Base-by-base conservation (phyloP, 53 echinoderm and acorn worm genomes). In the Hippasteria phrygiana region DNA sequence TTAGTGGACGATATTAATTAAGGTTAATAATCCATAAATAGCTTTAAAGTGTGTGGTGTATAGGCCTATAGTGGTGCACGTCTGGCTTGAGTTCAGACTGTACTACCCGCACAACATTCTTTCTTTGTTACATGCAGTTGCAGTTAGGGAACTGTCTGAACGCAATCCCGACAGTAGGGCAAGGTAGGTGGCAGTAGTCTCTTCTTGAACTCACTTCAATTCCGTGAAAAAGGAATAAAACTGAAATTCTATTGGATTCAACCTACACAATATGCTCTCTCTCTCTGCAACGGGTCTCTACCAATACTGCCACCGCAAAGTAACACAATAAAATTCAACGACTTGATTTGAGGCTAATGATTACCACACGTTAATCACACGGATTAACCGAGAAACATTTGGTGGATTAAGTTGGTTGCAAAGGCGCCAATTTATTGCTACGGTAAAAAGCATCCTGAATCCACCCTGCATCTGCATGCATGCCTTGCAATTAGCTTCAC, bases 361-460 rank as follows among this genome's bases (percentile, higher is more conserved):
- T 17, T 33, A 50, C 34, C 78, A 59, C 59, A 79, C 24, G 79
- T 79, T 79, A 79, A 79, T 79, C 79, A 79, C 56, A 79, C 78
- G 34, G 22, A 14, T 12, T 8, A n/a, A n/a, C 18, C 18, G 7
- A 22, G 20, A 17, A 18, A 59, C 22, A 59, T 9, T 59, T 9
- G 26, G 2, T 59, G 26, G 59, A n/a, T 59, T 67, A 18, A 14
- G 35, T 10, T 10, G 18, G 17, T 35, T 1, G 31, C 1, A 12
- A 33, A 5, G 26, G 59, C 2, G 59, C 22, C 26, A 22, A 22
- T 4, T 18, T n/a, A 26, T 3, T 59, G 59, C 26, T n/a, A n/a
- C n/a, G n/a, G n/a, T n/a, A n/a, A n/a, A n/a, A n/a, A n/a, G n/a
- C n/a, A n/a, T n/a, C n/a, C n/a, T n/a, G n/a, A n/a, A n/a, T n/a